Evolutionary conservation across 2,113 vertebrate species (phyloP).

Genomic region (Gadus chalcogrammus): DNA sequence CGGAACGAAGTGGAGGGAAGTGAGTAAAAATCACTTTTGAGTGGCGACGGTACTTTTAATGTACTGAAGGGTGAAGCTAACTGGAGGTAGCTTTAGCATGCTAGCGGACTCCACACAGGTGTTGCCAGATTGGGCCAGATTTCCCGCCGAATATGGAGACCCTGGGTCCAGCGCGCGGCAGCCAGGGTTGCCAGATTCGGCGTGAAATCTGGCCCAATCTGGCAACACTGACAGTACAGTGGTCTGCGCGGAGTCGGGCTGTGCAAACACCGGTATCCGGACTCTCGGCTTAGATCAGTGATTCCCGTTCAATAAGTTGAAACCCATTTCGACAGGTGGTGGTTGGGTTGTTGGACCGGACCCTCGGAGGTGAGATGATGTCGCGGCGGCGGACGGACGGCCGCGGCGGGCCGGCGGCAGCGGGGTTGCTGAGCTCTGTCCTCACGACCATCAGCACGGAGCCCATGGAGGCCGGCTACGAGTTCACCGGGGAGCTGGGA

Average conservation of each 20-base stretch:
- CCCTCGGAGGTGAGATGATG: slow-evolving; percentile 47
- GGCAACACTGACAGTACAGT: too few species aligned
- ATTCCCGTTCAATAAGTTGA: too few species aligned
- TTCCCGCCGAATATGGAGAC: too few species aligned
- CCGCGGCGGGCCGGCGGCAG: slow-evolving; percentile 69
- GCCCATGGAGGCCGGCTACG: slow-evolving; percentile 78
- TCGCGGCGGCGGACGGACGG: slow-evolving; percentile 82
- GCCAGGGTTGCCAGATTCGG: slow-evolving; percentile 7
- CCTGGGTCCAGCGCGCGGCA: too few species aligned
- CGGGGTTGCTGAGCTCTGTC: slow-evolving; percentile 76
- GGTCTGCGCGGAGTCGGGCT: neutral
- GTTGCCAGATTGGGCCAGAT: too few species aligned
- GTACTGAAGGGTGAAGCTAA: slow-evolving; percentile 48
- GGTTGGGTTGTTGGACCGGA: slow-evolving; percentile 2
- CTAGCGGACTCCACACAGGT: neutral
- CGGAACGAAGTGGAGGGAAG: neutral
- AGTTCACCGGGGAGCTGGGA: slow-evolving; percentile 83
- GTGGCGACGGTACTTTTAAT: slow-evolving; percentile 24
- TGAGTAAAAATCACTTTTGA: slow-evolving; percentile 33
- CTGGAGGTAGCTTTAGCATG: neutral
- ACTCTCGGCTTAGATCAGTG: neutral
- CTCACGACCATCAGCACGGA: slow-evolving; percentile 82
- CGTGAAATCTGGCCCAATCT: too few species aligned
- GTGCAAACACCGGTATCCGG: slow-evolving; percentile 16
- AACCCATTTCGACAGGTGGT: neutral